Percentiles rank a stretch among this genome's conserved stretches.
These are phyloP conservation scores for Oryzias dopingdopingensis DNA, from an alignment of 2,797 vertebrate genomes.

Conservation along the genomic window DNA sequence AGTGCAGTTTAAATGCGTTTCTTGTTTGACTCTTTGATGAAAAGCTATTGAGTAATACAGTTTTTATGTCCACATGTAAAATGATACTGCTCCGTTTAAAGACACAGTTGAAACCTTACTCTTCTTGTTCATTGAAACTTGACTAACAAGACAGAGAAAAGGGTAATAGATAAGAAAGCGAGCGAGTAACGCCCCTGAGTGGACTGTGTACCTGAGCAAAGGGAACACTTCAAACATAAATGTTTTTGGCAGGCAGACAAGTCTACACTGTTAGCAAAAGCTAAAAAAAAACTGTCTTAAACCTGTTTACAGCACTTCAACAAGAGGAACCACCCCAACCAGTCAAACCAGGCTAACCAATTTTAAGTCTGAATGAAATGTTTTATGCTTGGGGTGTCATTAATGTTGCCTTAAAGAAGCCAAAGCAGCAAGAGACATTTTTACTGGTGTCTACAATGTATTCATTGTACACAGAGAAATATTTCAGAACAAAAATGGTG, in stretches of 20 bases:
- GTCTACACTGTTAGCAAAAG: constrained; percentile 20
- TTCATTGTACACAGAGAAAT: no score
- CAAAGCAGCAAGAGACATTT: constrained; percentile 61
- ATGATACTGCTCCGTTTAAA: constrained; percentile 53
- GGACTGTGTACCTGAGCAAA: constrained; percentile 36
- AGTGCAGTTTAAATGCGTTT: background rate
- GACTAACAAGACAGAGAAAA: constrained; percentile 49
- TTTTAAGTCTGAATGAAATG: constrained; percentile 13
- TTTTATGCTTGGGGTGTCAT: constrained; percentile 39
- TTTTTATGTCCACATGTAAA: constrained; percentile 48
- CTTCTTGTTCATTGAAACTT: constrained; percentile 43
- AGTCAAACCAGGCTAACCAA: constrained; percentile 45
- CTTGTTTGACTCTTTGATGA: constrained; percentile 12
- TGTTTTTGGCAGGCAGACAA: constrained; percentile 42
- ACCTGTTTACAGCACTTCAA: constrained; percentile 17
- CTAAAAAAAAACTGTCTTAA: constrained; percentile 37
- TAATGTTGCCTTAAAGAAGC: constrained; percentile 57
- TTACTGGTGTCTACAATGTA: no score
- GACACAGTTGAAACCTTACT: constrained; percentile 51
- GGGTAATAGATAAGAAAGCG: constrained; percentile 39
- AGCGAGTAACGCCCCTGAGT: constrained; percentile 38
- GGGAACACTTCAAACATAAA: constrained; percentile 47
- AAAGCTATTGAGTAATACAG: constrained; percentile 39
- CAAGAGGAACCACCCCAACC: constrained; percentile 61
- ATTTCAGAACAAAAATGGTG: no score